Conservation (phyloP, 2,113 vertebrate species). For the Dendrocopos noguchii region DNA sequence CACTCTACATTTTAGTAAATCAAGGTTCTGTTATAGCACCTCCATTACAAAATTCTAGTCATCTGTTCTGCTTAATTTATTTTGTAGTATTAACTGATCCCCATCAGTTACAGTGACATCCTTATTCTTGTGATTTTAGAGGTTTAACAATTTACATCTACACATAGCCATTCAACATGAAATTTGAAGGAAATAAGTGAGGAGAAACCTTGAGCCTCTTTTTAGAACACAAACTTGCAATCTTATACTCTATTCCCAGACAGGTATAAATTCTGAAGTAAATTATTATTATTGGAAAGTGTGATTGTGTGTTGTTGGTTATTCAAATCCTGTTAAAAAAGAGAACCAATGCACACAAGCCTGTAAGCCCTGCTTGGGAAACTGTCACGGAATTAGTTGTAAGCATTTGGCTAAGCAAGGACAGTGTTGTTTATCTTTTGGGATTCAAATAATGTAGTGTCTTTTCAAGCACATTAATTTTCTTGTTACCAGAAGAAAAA, state of each 20-base stretch:
- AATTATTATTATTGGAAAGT: not conserved
- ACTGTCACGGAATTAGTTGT: not conserved
- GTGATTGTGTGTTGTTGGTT: not conserved
- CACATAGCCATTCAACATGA: not conserved
- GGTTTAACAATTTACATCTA: slow-evolving; percentile 15
- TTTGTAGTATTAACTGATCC: slow-evolving; percentile 17
- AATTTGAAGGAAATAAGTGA: not conserved
- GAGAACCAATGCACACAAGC: not conserved
- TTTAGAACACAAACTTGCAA: not conserved
- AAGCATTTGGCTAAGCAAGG: not conserved
- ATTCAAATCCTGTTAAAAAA: not conserved
- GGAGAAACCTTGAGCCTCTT: not conserved
- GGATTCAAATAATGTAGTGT: not conserved
- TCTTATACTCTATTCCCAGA: not conserved
- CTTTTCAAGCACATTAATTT: not conserved
- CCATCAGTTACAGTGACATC: slow-evolving; percentile 27
- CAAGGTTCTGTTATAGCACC: not conserved
- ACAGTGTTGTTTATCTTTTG: not conserved
- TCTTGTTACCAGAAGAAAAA: not conserved
- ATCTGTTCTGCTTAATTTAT: slow-evolving; percentile 51
- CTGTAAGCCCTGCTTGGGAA: not conserved
- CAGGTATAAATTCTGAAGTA: not conserved
- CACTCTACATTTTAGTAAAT: not conserved
- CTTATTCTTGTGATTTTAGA: slow-evolving; percentile 22
- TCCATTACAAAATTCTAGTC: not conserved